Evolutionary conservation across 2,888 invertebrate species (phyloP).

Genomic region (Drosophila atripex): DNA sequence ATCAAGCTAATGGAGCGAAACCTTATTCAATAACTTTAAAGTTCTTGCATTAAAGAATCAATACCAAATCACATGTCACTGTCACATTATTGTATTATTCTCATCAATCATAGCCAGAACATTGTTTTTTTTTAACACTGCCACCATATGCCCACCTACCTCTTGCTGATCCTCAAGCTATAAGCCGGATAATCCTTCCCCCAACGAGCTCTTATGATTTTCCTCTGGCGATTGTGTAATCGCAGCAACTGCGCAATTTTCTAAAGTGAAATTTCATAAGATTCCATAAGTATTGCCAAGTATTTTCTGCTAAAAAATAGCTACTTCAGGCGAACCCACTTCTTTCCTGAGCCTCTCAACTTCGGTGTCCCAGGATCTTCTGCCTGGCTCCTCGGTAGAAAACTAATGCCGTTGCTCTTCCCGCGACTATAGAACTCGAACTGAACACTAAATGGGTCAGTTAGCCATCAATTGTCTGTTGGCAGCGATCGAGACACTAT

Average conservation of each 20-base stretch:
- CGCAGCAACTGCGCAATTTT: constrained; percentile 68
- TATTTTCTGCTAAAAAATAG: background rate
- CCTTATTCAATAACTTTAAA: background rate
- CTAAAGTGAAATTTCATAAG: constrained; percentile 41
- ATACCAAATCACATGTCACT: background rate
- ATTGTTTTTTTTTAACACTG: constrained; percentile 6
- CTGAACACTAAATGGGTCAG: constrained; percentile 78
- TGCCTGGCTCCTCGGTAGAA: constrained; percentile 37
- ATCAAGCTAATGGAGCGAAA: background rate
- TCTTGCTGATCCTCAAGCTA: constrained; percentile 23
- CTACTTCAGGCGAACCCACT: constrained; percentile 44
- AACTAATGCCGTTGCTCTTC: constrained; percentile 66
- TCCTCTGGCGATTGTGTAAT: constrained; percentile 60
- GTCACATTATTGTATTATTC: background rate
- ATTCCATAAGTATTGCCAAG: background rate
- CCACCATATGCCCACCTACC: constrained; percentile 21
- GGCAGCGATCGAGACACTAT: constrained; percentile 60
- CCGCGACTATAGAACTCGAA: constrained; percentile 78
- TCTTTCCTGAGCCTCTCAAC: constrained; percentile 35
- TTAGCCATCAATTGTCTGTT: constrained; percentile 68
- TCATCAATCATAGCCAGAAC: constrained; percentile 4
- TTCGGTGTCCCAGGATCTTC: constrained; percentile 32
- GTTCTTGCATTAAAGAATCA: background rate
- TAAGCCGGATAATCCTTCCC: constrained; percentile 2
- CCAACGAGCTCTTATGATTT: constrained; percentile 15